These are phyloP conservation scores for Gadus macrocephalus DNA, from an alignment of 2,113 vertebrate species.

Conservation along the genomic window DNA sequence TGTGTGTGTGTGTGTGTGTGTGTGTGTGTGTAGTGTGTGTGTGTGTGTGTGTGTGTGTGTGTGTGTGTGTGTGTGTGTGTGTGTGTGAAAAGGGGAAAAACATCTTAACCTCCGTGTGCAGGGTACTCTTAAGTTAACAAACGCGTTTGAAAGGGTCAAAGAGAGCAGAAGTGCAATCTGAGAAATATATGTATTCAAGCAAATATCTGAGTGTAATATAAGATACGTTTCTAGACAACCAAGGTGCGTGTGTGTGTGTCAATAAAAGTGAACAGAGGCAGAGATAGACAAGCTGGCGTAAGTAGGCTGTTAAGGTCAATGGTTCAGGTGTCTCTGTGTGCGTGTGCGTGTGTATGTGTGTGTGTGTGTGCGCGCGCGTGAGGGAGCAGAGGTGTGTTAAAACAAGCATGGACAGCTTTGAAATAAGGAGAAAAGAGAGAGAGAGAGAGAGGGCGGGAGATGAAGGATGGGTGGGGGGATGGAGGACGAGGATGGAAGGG, in stretches of 20 bases:
- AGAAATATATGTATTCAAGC: too few relatives aligned
- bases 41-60: background rate
- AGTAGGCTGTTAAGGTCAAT: background rate
- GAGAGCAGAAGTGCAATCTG: too few relatives aligned
- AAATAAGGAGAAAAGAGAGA: background rate
- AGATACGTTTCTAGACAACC: too few relatives aligned
- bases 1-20: background rate
- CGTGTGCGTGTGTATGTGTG: background rate
- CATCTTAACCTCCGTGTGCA: too few relatives aligned
- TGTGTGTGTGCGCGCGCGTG: background rate
- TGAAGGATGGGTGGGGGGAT: background rate
- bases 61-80: background rate
- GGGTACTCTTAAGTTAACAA: too few relatives aligned
- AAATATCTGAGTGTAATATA: too few relatives aligned
- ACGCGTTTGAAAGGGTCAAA: too few relatives aligned
- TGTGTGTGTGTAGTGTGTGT: background rate
- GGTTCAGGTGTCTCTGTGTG: background rate
- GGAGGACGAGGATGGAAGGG: background rate
- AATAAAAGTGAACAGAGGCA: background rate
- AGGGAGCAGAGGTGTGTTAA: background rate
- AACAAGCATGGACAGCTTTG: background rate
- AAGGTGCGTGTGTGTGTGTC: background rate
- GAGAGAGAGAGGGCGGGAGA: background rate
- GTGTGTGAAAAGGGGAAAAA: background rate
- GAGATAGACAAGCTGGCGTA: background rate